Evolutionary conservation across 2,888 invertebrate genomes (phyloP).

Genomic region (Drosophila anceps): DNA sequence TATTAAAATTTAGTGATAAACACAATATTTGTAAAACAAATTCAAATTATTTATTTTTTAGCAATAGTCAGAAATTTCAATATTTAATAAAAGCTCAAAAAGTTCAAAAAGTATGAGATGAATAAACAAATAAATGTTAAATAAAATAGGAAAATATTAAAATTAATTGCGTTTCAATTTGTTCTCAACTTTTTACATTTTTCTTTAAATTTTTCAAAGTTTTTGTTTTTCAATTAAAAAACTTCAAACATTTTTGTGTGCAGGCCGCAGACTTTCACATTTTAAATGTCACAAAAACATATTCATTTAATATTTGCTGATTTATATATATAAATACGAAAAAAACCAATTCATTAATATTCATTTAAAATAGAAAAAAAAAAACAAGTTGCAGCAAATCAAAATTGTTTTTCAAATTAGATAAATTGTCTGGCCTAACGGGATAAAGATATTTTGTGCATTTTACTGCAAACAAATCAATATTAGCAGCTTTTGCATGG

Average conservation of each 20-base stretch:
- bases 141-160: too few species aligned
- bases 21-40: too few species aligned
- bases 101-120: too few species aligned
- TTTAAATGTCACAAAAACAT: neutral
- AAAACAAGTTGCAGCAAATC: neutral
- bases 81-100: too few species aligned
- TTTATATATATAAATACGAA: neutral
- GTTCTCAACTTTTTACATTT: neutral
- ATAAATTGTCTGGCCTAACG: constrained; percentile 5
- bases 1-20: too few species aligned
- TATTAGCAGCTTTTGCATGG: constrained; percentile 15
- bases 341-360: constrained; percentile 6
- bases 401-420: constrained; percentile 12
- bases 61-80: too few species aligned
- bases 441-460: constrained; percentile 1
- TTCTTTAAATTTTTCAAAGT: neutral
- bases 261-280: neutral
- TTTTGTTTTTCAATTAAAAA: neutral
- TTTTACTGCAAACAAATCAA: constrained; percentile 19
- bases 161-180: too few species aligned
- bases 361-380: neutral
- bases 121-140: too few species aligned
- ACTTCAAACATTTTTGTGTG: neutral
- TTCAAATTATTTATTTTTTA: too few species aligned
- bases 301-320: neutral